A percentile compares a stretch with the other conserved stretches of the same genome.
These are phyloP conservation scores for Fregata magnificens DNA, from an alignment of 2,113 vertebrate genomes.

Conservation along the genomic window DNA sequence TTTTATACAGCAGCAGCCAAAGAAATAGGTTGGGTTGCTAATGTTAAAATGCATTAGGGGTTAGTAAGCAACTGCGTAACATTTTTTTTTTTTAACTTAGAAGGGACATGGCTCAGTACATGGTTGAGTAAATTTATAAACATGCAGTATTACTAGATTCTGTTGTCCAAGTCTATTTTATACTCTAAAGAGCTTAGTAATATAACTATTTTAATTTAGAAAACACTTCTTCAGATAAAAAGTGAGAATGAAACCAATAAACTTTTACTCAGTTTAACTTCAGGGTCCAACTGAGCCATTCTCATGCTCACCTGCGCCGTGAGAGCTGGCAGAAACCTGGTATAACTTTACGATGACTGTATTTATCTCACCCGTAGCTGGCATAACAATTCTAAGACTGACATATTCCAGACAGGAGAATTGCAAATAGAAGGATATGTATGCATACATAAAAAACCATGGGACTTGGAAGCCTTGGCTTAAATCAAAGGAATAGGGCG, in stretches of 20 bases:
- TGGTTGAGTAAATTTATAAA: background rate
- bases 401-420: background rate
- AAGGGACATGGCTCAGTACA: background rate
- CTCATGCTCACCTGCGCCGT: background rate
- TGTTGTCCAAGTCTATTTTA: background rate
- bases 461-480: background rate
- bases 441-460: background rate
- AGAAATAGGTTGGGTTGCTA: conserved; percentile 17
- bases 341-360: background rate
- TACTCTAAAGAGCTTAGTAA: background rate
- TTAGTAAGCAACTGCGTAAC: background rate
- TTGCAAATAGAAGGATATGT: background rate
- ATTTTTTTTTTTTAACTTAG: background rate
- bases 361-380: background rate
- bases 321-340: background rate
- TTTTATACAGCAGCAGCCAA: background rate
- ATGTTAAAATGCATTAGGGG: background rate
- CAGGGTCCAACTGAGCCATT: background rate
- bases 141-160: background rate
- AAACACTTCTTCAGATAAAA: background rate
- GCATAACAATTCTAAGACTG: background rate
- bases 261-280: background rate
- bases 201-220: background rate
- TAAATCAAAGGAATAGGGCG: background rate
- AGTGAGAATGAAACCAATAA: background rate